These are phyloP conservation scores for Lycopodina hypogea DNA, from an alignment of 37 sponge, comb jelly and placozoan species.

Conservation along the genomic window DNA sequence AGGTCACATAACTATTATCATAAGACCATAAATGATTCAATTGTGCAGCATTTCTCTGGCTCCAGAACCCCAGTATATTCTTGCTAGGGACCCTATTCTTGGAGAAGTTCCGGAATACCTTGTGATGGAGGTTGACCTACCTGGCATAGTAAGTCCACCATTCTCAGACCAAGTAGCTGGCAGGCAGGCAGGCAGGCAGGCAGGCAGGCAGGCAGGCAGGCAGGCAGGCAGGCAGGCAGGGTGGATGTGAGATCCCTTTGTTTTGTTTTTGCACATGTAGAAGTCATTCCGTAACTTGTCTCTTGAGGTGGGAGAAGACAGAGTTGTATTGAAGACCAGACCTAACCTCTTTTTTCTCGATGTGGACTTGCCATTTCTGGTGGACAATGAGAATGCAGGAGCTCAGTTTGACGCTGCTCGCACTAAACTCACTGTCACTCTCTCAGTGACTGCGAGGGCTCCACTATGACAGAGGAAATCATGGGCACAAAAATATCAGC, in stretches of 20 bases:
- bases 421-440: conserved; percentile 49
- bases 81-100: conserved; percentile 74
- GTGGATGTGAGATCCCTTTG: background rate
- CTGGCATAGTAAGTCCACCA: conserved; percentile 72
- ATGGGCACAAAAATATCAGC: too few relatives aligned
- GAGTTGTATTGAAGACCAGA: conserved; percentile 60
- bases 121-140: conserved; percentile 84
- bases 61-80: conserved; percentile 73
- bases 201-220: too few relatives aligned
- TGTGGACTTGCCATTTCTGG: conserved; percentile 76
- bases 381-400: conserved; percentile 61
- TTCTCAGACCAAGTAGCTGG: background rate
- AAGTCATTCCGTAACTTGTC: conserved; percentile 19
- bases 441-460: conserved; percentile 39
- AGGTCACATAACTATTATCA: too few relatives aligned
- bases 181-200: too few relatives aligned
- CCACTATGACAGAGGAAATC: background rate
- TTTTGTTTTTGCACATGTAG: conserved; percentile 31
- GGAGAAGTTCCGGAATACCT: conserved; percentile 75
- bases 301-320: conserved; percentile 92
- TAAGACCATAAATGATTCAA: too few relatives aligned
- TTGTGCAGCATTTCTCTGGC: background rate
- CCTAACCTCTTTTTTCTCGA: conserved; percentile 74
- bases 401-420: conserved; percentile 81
- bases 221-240: too few relatives aligned